Evolutionary conservation across 2,888 invertebrate species (phyloP).

Genomic region (Spialia ferax): DNA sequence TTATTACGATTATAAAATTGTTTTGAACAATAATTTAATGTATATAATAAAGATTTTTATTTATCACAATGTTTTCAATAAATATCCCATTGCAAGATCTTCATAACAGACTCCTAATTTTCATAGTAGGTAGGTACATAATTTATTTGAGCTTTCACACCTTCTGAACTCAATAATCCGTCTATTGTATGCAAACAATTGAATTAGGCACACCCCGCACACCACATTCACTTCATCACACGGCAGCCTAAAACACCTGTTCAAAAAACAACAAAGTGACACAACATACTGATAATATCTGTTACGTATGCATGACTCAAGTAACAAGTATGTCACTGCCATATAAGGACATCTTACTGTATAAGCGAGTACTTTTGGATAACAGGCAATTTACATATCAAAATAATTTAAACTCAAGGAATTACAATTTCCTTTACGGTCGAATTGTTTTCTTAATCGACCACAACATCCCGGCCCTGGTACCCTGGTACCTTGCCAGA

Average conservation of each 20-base stretch:
- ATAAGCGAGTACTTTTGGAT: not conserved
- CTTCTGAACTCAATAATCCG: not conserved
- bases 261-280: conserved; percentile 4
- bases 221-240: not conserved
- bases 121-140: too few species aligned
- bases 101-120: not conserved
- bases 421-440: conserved; percentile 21
- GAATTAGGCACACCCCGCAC: not conserved
- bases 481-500: conserved; percentile 24
- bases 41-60: conserved; percentile 85
- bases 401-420: conserved; percentile 20
- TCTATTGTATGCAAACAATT: conserved; percentile 8
- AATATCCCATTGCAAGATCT: not conserved
- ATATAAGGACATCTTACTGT: conserved; percentile 40
- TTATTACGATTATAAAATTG: conserved; percentile 68
- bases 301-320: conserved; percentile 33
- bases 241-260: conserved; percentile 20
- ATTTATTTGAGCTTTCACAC: too few species aligned
- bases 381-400: conserved; percentile 8
- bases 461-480: conserved; percentile 14
- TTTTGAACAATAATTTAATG: conserved; percentile 82
- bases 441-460: conserved; percentile 16
- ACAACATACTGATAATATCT: conserved; percentile 11
- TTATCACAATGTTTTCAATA: conserved; percentile 57
- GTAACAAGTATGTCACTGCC: conserved; percentile 43